Percentiles rank a stretch among this genome's conserved stretches.
phyloP scores from a whole-genome alignment of 2,888 invertebrate genomes.

The Julus scandinavius region DNA sequence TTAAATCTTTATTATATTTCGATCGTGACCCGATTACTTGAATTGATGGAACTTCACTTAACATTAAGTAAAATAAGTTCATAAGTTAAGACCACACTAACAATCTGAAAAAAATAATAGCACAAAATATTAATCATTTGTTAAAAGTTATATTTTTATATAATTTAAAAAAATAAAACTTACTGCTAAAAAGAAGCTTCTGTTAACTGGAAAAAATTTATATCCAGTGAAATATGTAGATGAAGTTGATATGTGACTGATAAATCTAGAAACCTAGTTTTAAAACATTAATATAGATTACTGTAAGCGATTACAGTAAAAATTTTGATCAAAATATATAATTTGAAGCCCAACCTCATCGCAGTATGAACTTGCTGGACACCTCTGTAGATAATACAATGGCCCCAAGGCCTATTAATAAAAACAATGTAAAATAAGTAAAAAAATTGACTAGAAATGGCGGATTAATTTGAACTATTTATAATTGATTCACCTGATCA shows the following conservation, averaged over 20 bases:
- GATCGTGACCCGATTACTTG: too few relatives aligned
- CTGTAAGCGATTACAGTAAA: neutral
- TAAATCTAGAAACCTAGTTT: neutral
- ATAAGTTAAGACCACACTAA: conserved; percentile 49
- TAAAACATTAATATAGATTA: neutral
- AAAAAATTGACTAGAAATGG: neutral
- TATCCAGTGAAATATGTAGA: conserved; percentile 41
- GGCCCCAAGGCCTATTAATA: conserved; percentile 44
- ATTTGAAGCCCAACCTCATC: conserved; percentile 39
- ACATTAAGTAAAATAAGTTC: conserved; percentile 50
- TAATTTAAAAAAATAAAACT: neutral
- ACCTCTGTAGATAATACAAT: conserved; percentile 47
- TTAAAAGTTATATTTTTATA: neutral
- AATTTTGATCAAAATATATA: neutral
- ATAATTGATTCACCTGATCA: conserved; percentile 37
- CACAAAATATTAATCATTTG: neutral
- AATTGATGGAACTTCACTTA: too few relatives aligned
- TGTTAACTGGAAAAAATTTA: conserved; percentile 51
- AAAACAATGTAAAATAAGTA: neutral
- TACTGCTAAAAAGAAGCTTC: conserved; percentile 52
- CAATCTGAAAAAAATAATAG: conserved; percentile 41
- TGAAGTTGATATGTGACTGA: conserved; percentile 35
- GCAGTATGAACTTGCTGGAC: conserved; percentile 46
- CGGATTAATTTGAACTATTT: neutral
- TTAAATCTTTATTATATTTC: too few relatives aligned